These are phyloP conservation scores for Rhineura floridana DNA, from an alignment of 2,113 vertebrate species.

Conservation along the genomic window DNA sequence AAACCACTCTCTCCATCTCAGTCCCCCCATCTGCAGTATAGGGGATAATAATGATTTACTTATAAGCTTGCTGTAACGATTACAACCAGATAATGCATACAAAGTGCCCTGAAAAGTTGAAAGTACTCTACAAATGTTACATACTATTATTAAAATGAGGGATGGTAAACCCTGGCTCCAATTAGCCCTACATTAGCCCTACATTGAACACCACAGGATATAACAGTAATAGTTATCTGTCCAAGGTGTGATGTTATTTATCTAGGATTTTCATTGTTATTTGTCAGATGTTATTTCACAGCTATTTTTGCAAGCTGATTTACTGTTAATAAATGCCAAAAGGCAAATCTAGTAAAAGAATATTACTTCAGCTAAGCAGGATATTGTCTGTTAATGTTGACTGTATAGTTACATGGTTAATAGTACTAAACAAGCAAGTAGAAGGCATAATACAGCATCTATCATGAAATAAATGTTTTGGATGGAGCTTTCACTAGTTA, in stretches of 20 bases:
- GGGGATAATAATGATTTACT: background rate
- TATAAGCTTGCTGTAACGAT: background rate
- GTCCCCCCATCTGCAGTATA: background rate
- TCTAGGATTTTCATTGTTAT: background rate
- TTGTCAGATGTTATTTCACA: background rate
- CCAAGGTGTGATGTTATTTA: background rate
- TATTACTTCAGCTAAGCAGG: background rate
- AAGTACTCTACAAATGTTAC: background rate
- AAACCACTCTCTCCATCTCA: background rate
- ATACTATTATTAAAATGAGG: background rate
- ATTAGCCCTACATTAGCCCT: too few relatives aligned
- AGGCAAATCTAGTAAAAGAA: background rate
- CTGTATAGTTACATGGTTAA: background rate
- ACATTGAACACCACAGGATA: background rate
- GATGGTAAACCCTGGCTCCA: background rate
- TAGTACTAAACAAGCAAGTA: background rate
- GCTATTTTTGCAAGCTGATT: background rate
- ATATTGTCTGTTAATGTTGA: background rate
- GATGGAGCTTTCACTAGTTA: background rate
- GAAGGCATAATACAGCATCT: background rate
- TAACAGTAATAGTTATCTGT: background rate
- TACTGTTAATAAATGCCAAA: background rate
- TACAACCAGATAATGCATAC: background rate
- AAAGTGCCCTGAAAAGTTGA: background rate
- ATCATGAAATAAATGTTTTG: background rate